phyloP scores from a whole-genome alignment of 1,140 invertebrate genomes.

The Philaenus spumarius region DNA sequence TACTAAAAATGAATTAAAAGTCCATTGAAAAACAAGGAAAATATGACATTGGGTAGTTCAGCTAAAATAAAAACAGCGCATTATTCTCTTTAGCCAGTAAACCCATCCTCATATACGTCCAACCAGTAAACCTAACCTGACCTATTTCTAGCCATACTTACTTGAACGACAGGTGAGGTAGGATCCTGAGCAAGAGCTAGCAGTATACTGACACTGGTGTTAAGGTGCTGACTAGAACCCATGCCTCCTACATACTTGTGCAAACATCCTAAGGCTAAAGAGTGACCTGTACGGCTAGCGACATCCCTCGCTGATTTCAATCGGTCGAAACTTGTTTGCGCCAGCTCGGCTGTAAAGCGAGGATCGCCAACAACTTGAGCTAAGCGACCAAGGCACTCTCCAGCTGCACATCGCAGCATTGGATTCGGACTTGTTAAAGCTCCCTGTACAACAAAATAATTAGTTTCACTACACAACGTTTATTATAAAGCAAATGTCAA shows the following conservation, averaged over 20 bases:
- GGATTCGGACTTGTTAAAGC: slow-evolving; percentile 78
- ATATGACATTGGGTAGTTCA: too few relatives aligned
- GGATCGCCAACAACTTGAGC: slow-evolving; percentile 81
- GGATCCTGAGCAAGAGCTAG: slow-evolving; percentile 91
- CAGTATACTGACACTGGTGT: slow-evolving; percentile 89
- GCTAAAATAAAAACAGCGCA: too few relatives aligned
- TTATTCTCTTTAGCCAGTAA: too few relatives aligned
- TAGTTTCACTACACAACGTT: not conserved
- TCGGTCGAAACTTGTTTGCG: slow-evolving; percentile 85
- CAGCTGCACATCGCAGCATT: slow-evolving; percentile 77
- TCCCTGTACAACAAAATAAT: slow-evolving; percentile 42
- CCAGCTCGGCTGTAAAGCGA: slow-evolving; percentile 83
- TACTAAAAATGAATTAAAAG: too few relatives aligned
- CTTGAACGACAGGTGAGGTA: slow-evolving; percentile 83
- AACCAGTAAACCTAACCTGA: too few relatives aligned
- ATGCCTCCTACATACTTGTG: slow-evolving; percentile 87
- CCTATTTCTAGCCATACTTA: too few relatives aligned
- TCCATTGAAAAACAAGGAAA: too few relatives aligned
- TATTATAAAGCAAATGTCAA: not conserved
- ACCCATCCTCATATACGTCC: too few relatives aligned
- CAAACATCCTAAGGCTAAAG: slow-evolving; percentile 84
- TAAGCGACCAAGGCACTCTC: slow-evolving; percentile 81
- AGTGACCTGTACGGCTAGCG: slow-evolving; percentile 83
- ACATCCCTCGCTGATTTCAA: slow-evolving; percentile 84
- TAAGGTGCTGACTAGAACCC: slow-evolving; percentile 86